Percentiles rank a stretch among this genome's conserved stretches.
Conservation (phyloP, 1,140 invertebrate genomes). For the Bombus turneri region DNA sequence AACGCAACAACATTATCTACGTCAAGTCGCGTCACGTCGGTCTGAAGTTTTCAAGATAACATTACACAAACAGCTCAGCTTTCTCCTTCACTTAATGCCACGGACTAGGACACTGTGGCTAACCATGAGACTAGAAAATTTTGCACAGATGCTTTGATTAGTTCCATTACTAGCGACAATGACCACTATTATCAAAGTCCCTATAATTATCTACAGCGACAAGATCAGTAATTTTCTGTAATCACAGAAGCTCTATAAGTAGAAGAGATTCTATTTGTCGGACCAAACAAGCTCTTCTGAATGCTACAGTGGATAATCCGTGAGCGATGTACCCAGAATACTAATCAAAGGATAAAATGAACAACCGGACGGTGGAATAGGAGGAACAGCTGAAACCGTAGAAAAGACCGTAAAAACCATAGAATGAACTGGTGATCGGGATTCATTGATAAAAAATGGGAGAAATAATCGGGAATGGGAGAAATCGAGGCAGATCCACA, state of each 20-base stretch:
- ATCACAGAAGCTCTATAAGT: constrained; percentile 73
- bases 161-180: background rate
- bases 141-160: constrained; percentile 26
- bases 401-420: background rate
- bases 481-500: constrained; percentile 9
- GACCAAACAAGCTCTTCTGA: constrained; percentile 35
- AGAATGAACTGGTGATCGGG: constrained; percentile 15
- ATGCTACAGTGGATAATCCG: no score
- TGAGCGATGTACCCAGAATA: constrained; percentile 3
- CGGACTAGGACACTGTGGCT: constrained; percentile 1
- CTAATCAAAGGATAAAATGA: constrained; percentile 34
- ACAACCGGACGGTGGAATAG: background rate
- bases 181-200: no score
- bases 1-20: constrained; percentile 16
- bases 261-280: constrained; percentile 65
- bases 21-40: constrained; percentile 4
- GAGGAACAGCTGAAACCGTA: constrained; percentile 2
- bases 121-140: constrained; percentile 35
- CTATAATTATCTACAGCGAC: constrained; percentile 72
- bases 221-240: constrained; percentile 78
- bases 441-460: constrained; percentile 18
- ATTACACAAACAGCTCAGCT: constrained; percentile 6
- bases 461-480: background rate
- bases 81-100: constrained; percentile 10
- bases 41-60: constrained; percentile 17